phyloP scores from a whole-genome alignment of 2,888 invertebrate species.

The Drosophila basisetae region DNA sequence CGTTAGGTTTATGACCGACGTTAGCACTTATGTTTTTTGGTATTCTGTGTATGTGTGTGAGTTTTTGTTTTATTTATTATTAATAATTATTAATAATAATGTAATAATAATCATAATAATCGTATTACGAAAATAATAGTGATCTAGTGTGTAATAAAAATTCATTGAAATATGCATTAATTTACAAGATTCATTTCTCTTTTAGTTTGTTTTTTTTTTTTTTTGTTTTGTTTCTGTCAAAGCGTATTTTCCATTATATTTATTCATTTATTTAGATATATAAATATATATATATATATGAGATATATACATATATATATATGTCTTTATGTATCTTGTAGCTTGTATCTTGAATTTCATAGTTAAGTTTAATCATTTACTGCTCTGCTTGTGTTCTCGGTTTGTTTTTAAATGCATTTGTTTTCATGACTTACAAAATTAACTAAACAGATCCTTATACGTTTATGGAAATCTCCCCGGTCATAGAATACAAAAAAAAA shows the following conservation, averaged over 20 bases:
- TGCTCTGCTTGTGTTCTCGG: conserved; percentile 60
- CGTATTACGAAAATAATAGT: conserved; percentile 75
- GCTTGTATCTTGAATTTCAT: conserved; percentile 43
- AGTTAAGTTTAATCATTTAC: conserved; percentile 50
- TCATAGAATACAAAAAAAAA: conserved; percentile 43
- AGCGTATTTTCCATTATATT: conserved; percentile 41
- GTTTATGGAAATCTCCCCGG: conserved; percentile 44
- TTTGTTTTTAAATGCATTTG: conserved; percentile 82
- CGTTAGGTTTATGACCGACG: conserved; percentile 50
- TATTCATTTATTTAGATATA: conserved; percentile 18
- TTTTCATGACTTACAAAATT: conserved; percentile 80
- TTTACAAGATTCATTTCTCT: conserved; percentile 53
- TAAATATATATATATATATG: conserved; percentile 17
- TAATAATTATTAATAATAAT: conserved; percentile 58
- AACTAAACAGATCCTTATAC: conserved; percentile 48
- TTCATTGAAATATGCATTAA: conserved; percentile 68
- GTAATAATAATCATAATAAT: conserved; percentile 58
- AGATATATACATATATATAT: conserved; percentile 13
- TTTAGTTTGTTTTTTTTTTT: not conserved
- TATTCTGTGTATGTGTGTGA: conserved; percentile 10
- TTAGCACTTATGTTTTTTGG: conserved; percentile 59
- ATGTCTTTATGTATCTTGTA: conserved; percentile 31
- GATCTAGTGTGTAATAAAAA: conserved; percentile 66
- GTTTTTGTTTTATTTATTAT: conserved; percentile 27
- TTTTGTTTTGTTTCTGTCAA: conserved; percentile 21